Evolutionary conservation across 1,140 invertebrate species (phyloP), one percentile per base, ranked within the genome.

Genomic region (Ruditapes philippinarum): DNA sequence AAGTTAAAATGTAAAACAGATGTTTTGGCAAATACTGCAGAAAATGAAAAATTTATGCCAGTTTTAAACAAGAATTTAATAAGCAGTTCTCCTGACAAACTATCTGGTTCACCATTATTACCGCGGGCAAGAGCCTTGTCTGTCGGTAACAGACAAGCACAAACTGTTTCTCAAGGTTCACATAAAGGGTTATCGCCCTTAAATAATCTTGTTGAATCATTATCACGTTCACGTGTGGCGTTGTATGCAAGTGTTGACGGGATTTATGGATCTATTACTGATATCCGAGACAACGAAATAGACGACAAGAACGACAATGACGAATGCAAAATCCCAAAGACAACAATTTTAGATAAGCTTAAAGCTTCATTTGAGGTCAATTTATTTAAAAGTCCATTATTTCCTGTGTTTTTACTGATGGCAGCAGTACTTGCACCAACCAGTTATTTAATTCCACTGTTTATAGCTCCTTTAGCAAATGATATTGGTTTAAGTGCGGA

Each of bases 331-430:
- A 14, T 38, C 4, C 38, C 14, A 22, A 70, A 73, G 38, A n/a
- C 57, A 11, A 28, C 81, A n/a, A 45, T 62, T 31, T 22, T 38
- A 0, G 36, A 1, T 31, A 83, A 83, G 70, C 60, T 83, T 12
- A 83, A 51, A 45, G 38, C 60, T 38, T 84, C 82, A 14, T 84
- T 84, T 40, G 82, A 84, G 19, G 11, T 70, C 1, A 54, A 36
- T 57, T 33, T 73, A 33, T 84, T 84, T n/a, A 70, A 33, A 70
- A 81, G 68, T 62, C 28, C 31, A 0, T 17, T 89, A 42, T 89
- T 89, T 49, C 79, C 57, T 25, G n/a, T 89, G 65, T 82, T 82
- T 76, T 51, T 89, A 28, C 54, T 36, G 9, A 49, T 82, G 68
- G 87, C 79, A 28, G 36, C 42, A 19, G 51, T 89, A 65, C 40